These are phyloP conservation scores for Catalaphyllia jardinei DNA, from an alignment of 64 coral and sea anemone species.

Conservation along the genomic window DNA sequence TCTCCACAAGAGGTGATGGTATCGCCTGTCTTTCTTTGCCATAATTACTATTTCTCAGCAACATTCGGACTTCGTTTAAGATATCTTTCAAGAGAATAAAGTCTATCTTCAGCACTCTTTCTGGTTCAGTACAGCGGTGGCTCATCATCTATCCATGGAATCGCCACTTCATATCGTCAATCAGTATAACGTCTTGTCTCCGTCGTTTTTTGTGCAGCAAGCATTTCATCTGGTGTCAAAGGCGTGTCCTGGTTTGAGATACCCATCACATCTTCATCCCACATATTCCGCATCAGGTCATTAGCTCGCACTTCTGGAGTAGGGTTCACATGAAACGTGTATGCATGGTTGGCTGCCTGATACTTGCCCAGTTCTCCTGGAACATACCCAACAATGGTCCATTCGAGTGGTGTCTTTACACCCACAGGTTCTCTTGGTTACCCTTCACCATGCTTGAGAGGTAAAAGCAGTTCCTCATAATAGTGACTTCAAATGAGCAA, in stretches of 20 bases:
- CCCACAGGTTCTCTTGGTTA: slow-evolving; percentile 42
- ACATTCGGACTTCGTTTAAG: slow-evolving; percentile 9
- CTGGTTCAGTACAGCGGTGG: slow-evolving; percentile 59
- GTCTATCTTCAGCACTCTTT: slow-evolving; percentile 32
- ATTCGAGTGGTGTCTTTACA: slow-evolving; percentile 7
- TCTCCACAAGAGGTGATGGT: slow-evolving; percentile 57
- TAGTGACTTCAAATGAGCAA: slow-evolving; percentile 54
- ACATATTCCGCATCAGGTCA: slow-evolving; percentile 62
- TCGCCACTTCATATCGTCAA: slow-evolving; percentile 51
- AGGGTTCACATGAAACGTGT: slow-evolving; percentile 2
- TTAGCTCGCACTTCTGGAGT: slow-evolving; percentile 5
- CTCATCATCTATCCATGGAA: slow-evolving; percentile 54
- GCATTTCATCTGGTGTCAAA: slow-evolving; percentile 15
- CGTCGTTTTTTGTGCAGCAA: slow-evolving; percentile 37
- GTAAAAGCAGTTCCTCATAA: slow-evolving; percentile 44
- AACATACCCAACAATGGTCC: too few relatives aligned
- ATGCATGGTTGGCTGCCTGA: not conserved
- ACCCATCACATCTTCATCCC: slow-evolving; percentile 64
- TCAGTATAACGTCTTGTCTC: slow-evolving; percentile 41
- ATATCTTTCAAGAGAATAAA: slow-evolving; percentile 34
- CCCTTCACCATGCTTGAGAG: slow-evolving; percentile 29
- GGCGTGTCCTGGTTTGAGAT: not conserved
- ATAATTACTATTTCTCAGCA: slow-evolving; percentile 47
- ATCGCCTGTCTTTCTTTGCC: slow-evolving; percentile 31
- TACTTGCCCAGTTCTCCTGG: not conserved